These are phyloP conservation scores for Corvus moneduloides DNA, from an alignment of 2,113 vertebrate genomes.

Conservation along the genomic window DNA sequence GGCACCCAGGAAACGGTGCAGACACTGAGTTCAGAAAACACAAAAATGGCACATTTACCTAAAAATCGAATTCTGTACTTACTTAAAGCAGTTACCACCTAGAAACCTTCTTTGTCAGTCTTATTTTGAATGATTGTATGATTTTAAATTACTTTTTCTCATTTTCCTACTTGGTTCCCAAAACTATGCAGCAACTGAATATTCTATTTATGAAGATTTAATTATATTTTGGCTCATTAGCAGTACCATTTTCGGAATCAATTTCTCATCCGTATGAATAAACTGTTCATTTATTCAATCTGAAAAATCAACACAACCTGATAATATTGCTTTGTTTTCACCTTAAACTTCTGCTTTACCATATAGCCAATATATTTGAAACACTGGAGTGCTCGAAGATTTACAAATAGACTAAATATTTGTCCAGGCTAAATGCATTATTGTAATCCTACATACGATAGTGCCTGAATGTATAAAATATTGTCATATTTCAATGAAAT, in stretches of 20 bases:
- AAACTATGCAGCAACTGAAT: not conserved
- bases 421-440: not conserved
- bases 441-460: not conserved
- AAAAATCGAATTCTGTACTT: constrained; percentile 9
- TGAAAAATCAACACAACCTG: not conserved
- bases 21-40: not conserved
- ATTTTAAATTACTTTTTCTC: constrained; percentile 51
- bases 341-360: not conserved
- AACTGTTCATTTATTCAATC: constrained; percentile 32
- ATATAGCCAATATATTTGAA: not conserved
- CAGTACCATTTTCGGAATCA: constrained; percentile 9
- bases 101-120: constrained; percentile 39
- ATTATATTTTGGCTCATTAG: constrained; percentile 42
- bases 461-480: not conserved
- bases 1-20: not conserved
- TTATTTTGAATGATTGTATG: constrained; percentile 4
- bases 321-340: not conserved
- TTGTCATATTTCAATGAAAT: not conserved
- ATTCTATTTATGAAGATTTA: constrained; percentile 34
- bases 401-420: not conserved
- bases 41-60: not conserved
- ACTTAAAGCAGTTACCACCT: constrained; percentile 28
- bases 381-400: not conserved
- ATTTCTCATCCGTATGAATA: constrained; percentile 9
- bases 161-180: not conserved